Conservation (phyloP, 2,797 vertebrate species). For the Ctenopoma multispine region DNA sequence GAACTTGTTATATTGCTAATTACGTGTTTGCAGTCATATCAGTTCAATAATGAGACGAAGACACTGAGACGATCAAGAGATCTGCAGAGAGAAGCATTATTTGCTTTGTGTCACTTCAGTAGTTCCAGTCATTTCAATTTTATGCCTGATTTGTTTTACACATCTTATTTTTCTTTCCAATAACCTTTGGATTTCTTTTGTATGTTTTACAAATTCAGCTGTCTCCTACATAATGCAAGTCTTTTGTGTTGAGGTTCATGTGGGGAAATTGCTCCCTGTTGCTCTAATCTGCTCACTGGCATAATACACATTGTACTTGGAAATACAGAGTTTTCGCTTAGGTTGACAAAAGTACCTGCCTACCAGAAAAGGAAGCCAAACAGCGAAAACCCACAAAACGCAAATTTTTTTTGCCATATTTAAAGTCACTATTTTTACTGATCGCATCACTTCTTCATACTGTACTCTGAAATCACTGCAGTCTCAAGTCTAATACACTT, state of each 20-base stretch:
- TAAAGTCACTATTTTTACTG: constrained; percentile 7
- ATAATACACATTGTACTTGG: constrained; percentile 8
- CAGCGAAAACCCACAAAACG: no score
- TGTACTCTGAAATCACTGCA: background rate
- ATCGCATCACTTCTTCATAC: constrained; percentile 4
- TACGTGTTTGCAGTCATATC: constrained; percentile 49
- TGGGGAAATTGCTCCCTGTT: constrained; percentile 31
- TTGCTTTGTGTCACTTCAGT: constrained; percentile 39
- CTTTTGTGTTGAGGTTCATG: constrained; percentile 22
- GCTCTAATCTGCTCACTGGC: constrained; percentile 2
- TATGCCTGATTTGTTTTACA: constrained; percentile 36
- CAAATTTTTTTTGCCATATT: background rate
- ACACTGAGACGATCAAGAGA: constrained; percentile 16
- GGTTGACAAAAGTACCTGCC: constrained; percentile 17
- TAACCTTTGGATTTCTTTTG: constrained; percentile 18
- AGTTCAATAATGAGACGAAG: constrained; percentile 32
- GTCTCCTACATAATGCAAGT: constrained; percentile 17
- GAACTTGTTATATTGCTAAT: constrained; percentile 46
- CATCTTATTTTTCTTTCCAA: constrained; percentile 10
- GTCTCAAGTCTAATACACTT: constrained; percentile 8
- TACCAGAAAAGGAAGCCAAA: no score
- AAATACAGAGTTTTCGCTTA: constrained; percentile 18
- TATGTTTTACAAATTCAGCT: constrained; percentile 9
- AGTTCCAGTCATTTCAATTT: constrained; percentile 35
- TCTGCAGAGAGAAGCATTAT: constrained; percentile 31